These are phyloP conservation scores for Abramis brama DNA, from an alignment of 2,113 vertebrate species.

Conservation along the genomic window DNA sequence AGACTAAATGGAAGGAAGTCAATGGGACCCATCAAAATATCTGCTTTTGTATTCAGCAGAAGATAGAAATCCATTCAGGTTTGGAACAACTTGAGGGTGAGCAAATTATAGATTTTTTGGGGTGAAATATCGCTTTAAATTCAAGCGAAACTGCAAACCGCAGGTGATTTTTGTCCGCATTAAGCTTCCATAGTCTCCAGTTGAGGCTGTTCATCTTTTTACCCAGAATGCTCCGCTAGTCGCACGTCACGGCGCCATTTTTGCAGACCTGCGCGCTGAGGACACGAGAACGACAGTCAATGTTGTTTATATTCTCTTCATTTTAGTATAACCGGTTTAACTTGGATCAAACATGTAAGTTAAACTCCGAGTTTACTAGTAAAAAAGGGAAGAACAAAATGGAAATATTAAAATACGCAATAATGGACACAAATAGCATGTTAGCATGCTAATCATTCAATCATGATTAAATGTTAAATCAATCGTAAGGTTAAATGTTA, in stretches of 20 bases:
- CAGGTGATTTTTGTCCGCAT: no score
- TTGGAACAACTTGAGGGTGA: no score
- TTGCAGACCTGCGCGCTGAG: slow-evolving; percentile 68
- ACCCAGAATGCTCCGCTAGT: slow-evolving; percentile 64
- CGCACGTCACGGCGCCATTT: slow-evolving; percentile 75
- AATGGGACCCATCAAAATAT: no score
- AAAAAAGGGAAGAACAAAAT: background rate
- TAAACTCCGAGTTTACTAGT: background rate
- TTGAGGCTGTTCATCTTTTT: background rate
- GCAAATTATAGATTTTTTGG: no score
- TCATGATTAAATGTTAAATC: no score
- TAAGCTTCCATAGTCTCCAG: no score
- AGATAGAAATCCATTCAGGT: no score
- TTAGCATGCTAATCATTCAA: slow-evolving; percentile 43
- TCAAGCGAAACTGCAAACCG: no score
- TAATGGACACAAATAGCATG: background rate
- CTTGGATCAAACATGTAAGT: slow-evolving; percentile 45
- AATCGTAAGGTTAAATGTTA: background rate
- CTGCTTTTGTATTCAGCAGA: no score
- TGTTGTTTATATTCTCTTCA: slow-evolving; percentile 27
- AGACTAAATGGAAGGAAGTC: no score
- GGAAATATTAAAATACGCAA: background rate
- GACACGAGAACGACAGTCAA: slow-evolving; percentile 60
- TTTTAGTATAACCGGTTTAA: background rate
- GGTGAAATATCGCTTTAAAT: no score